Base-by-base conservation (phyloP, 2,888 invertebrate genomes). In the Synanthedon andrenaeformis region DNA sequence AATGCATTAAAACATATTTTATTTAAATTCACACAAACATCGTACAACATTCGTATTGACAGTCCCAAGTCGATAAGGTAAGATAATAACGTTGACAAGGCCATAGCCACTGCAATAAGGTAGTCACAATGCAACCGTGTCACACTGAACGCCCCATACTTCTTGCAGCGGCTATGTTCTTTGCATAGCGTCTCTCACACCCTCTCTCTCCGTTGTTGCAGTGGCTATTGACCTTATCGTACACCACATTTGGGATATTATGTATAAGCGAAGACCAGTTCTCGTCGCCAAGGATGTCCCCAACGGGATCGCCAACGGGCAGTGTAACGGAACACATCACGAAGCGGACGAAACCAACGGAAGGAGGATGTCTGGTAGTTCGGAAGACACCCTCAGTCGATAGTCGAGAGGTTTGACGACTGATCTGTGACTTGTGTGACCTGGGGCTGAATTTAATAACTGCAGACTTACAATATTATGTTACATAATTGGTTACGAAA, bases 161-260 rank as follows among this genome's bases (percentile, higher is more conserved):
- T 69, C 67, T 82, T 85, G 85, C 85, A 83, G 85, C 89, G 86
- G 90, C 89, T 89, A 89, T 89, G 85, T 78, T 85, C 81, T 89
- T 85, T 79, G 82, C 84, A 66, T 67, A 19, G 5, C 55, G 62
- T 56, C 59, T 78, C 83, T 66, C 64, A 61, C 74, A 87, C 8
- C 35, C 28, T 28, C 35, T 35, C 35, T 77, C 79, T 79, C 79
- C 83, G 85, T 87, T 91, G 90, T 94, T 96, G 90, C 95, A 98
- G 99, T 99, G 91, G 99, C 99, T 89, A 98, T 99, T 89, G 97
- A 98, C 90, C 92, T 99, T 86, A 98, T 99, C 89, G 98, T 98
- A 72, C 97, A 98, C 87, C 98, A 99, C 92, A 98, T 99, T 89
- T 94, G 97, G 92, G 98, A 98, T 89, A 93, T 97, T 74, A 93